Evolutionary conservation across 64 coral and sea anemone genomes (phyloP), one percentile per base, ranked within the genome.

Genomic region (Actinia tenebrosa): DNA sequence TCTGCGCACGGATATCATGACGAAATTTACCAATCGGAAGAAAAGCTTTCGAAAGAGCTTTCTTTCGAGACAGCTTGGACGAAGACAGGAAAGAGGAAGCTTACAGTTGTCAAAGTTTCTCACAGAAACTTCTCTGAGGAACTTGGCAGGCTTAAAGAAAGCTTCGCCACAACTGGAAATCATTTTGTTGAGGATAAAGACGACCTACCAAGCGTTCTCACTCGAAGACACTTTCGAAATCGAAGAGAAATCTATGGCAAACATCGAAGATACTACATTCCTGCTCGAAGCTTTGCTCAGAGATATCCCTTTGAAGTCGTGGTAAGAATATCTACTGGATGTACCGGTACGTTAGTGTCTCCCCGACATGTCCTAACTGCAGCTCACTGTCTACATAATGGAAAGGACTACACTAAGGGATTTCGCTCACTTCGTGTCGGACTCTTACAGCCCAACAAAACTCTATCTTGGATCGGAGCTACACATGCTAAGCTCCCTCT

Each of bases 311-410:
- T 95, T 56, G 77, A 84, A 63, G 84, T 89, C 5, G 88, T 95
- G 7, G 97, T 93, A 0, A 83, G 83, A 50, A 80, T 99, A 26
- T 99, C 97, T 3, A 99, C 97, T 8, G 97, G 97, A 56, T 99
- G 97, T 46, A 95, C 91, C 4, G 97, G 97, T 0, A 84, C 91
- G 1, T 84, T 95, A 0, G 91, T 99, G 7, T 95, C 97, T 6
- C 93, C 97, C 0, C 71, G 85, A 53, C 97, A 99, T 44, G 97
- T 92, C 3, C 71, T 99, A 18, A 99, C 97, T 1, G 88, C 97
- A 16, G 97, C 97, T 22, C 97, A 99, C 43, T 99, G 97, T 23
- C 78, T 99, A 17, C 97, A 99, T 56, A 92, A 84, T 25, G 93
- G 91, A 17, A 92, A 89, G 45, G 77, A 95, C 77, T 99, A 99